Base-by-base conservation (phyloP, 2,113 vertebrate species). In the Nestor notabilis region DNA sequence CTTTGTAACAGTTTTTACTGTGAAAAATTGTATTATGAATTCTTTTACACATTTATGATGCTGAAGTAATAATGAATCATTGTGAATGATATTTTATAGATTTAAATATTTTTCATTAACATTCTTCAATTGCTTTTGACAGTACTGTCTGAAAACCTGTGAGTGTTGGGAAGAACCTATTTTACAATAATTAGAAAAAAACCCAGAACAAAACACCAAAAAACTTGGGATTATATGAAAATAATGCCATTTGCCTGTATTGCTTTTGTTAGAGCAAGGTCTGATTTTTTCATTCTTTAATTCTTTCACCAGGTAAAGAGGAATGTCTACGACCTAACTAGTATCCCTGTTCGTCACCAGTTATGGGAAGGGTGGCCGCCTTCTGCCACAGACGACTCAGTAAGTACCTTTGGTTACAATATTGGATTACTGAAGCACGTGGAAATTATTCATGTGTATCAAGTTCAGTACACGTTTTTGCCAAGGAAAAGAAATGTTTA, bases 321-420 rank as follows among this genome's bases (percentile, higher is more conserved):
- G 94, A 99, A 99, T 82, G 97, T 99, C 72, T 99, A 99, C 95
- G 99, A 99, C 97, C 98, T 99, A 97, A 99, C 99, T 28, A 99
- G 99, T 93, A 99, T 99, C 98, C 99, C 99, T 53, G 99, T 99
- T 84, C 99, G 99, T 71, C 99, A 99, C 98, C 99, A 99, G 86
- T 81, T 99, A 74, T 99, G 99, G 99, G 99, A 99, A 33, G 99
- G 99, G 79, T 99, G 99, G 99, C 99, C 99, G 21, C 20, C 98
- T 46, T 98, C 99, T 96, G 99, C 99, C 60, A 98, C 98, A 37
- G 99, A 99, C 10, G 99, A 99, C 97, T 99, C 99, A 2, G 99
- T 99, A 98, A 99, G 99, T 97, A 58, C 66, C 52, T 72, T 44
- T 83, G 76, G 39, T 75, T 50, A 1, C 35, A 25, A 25, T 4